Conservation (phyloP, 1,140 invertebrate species). For the Bombyx mori region DNA sequence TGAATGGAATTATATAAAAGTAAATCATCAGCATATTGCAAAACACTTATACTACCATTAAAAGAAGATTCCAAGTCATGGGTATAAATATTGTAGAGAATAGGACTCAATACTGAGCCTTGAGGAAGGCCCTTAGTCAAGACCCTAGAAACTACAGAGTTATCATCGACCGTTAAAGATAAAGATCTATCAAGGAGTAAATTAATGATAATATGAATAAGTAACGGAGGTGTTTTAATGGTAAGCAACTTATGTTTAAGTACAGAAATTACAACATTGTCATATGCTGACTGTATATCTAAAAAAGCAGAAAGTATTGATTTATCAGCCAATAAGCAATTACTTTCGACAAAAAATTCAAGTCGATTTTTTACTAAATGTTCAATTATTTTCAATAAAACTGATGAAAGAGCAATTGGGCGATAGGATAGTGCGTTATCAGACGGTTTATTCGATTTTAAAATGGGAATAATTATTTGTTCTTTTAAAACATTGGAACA, state of each 20-base stretch:
- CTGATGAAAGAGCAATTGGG: not conserved
- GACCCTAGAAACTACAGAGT: conserved; percentile 3
- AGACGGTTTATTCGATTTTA: not conserved
- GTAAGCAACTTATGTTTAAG: conserved; percentile 3
- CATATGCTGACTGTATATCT: conserved; percentile 19
- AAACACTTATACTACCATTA: not conserved
- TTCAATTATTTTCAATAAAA: no score
- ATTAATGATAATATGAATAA: no score
- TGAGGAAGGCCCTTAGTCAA: conserved; percentile 17
- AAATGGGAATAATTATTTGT: not conserved
- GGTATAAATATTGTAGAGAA: conserved; percentile 20
- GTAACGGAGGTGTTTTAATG: no score
- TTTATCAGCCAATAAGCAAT: conserved; percentile 6
- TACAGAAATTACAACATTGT: conserved; percentile 17
- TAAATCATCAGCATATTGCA: conserved; percentile 24
- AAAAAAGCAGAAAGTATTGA: conserved; percentile 7
- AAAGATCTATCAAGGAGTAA: no score
- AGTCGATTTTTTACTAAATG: conserved; percentile 3
- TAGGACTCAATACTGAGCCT: conserved; percentile 20
- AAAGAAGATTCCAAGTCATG: conserved; percentile 14
- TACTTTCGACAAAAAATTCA: not conserved
- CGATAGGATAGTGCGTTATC: conserved; percentile 3
- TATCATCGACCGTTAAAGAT: not conserved
- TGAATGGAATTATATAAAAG: conserved; percentile 4
- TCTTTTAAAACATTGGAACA: not conserved